A percentile compares a stretch with the other conserved stretches of the same genome.
These are phyloP conservation scores for Leuctra nigra DNA, from an alignment of 2,888 invertebrate genomes.

Conservation along the genomic window DNA sequence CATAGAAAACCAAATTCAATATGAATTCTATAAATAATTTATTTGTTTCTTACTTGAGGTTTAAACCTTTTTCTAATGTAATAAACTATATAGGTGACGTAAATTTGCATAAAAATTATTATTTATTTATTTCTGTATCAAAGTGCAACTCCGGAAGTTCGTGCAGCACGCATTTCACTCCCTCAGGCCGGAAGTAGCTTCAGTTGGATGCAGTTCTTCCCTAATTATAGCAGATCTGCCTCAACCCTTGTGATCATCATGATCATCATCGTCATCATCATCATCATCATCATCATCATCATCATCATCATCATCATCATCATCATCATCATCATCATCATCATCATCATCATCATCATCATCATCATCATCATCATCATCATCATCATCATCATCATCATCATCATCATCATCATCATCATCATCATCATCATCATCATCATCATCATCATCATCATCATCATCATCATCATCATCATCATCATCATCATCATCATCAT, in stretches of 20 bases:
- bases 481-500: background rate
- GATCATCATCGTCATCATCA: background rate
- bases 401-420: background rate
- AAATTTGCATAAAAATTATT: too few species aligned
- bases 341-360: background rate
- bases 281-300: background rate
- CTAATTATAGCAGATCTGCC: too few species aligned
- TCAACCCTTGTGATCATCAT: background rate
- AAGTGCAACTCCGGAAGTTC: too few species aligned
- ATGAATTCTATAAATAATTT: too few species aligned
- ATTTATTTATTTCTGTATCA: too few species aligned
- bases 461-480: background rate
- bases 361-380: background rate
- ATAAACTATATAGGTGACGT: too few species aligned
- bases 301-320: background rate
- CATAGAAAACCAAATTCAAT: too few species aligned
- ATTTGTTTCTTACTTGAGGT: too few species aligned
- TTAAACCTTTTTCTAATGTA: too few species aligned
- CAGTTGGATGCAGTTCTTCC: too few species aligned
- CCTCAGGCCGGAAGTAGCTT: too few species aligned
- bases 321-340: background rate
- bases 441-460: background rate
- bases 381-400: background rate
- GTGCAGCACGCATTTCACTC: too few species aligned
- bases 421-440: background rate